These are phyloP conservation scores for Helicoverpa zea DNA, from an alignment of 1,140 invertebrate species.

Conservation along the genomic window DNA sequence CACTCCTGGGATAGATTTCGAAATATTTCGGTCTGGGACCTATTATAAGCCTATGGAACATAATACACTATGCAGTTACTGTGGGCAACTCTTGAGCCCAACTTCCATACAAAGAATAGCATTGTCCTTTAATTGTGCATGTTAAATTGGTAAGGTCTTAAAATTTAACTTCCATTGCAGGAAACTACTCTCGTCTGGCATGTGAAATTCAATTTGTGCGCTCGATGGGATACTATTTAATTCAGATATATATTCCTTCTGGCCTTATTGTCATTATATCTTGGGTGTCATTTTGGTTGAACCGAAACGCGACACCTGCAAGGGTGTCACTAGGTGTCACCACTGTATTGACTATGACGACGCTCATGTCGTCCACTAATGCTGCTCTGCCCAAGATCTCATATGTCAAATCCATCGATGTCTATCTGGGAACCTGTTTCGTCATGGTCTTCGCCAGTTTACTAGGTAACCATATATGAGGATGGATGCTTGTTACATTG, in stretches of 20 bases:
- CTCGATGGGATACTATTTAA: conserved; percentile 99
- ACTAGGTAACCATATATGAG: conserved; percentile 89
- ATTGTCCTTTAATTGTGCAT: too few species aligned
- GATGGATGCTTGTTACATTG: conserved; percentile 8
- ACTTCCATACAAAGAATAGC: too few species aligned
- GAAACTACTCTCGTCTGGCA: conserved; percentile 98
- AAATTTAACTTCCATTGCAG: conserved; percentile 86
- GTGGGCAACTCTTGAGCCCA: too few species aligned
- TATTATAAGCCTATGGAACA: too few species aligned
- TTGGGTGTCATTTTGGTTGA: conserved; percentile 98
- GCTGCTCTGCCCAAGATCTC: conserved; percentile 99
- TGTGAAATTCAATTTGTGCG: conserved; percentile 99
- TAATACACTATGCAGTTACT: too few species aligned
- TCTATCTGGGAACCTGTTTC: conserved; percentile 99
- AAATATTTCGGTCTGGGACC: too few species aligned
- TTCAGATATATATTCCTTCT: conserved; percentile 99
- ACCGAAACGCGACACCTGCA: conserved; percentile 98
- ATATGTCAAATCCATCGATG: conserved; percentile 99
- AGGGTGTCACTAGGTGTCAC: conserved; percentile 98
- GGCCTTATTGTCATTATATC: conserved; percentile 99
- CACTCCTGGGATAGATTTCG: too few species aligned
- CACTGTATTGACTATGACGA: conserved; percentile 99
- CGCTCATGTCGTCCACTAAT: conserved; percentile 99
- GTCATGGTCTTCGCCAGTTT: conserved; percentile 98
- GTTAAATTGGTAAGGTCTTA: conserved; percentile 3